Base-by-base conservation (phyloP, 2,113 vertebrate genomes). In the Odobenus rosmarus region DNA sequence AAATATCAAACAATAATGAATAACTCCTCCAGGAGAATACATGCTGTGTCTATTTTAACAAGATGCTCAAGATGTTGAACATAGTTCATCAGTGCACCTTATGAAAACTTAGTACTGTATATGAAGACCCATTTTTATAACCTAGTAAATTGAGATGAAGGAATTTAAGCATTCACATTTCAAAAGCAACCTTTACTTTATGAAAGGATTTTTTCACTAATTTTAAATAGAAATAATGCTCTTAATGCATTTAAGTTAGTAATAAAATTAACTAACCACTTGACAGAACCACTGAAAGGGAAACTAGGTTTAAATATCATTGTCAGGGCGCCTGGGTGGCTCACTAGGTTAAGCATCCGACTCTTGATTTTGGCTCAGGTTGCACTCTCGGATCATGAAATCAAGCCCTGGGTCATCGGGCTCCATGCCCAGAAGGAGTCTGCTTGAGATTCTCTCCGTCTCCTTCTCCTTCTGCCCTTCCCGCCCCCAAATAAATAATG, bases 201-300 rank as follows among this genome's bases (percentile, higher is more conserved):
- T 72, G 14, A 49, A 80, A 59, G 33, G 36, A 57, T 69, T 85
- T 77, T 77, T 84, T 76, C 83, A 88, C 19, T 53, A 91, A 46
- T 2, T 74, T 96, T 85, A 83, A 90, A 88, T 59, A 91, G 6
- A 84, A 96, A 69, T 76, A 82, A 67, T 67, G 77, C 31, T 64
- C 81, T 31, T 87, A 80, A 67, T 89, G 16, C n/a, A 77, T 51
- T 96, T 90, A 69, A 87, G 33, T 79, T 19, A n/a, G 23, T 53
- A 82, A 79, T 51, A 62, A 90, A 97, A 85, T 74, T 42, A 97
- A 77, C 64, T 85, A 26, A 94, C 15, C 49, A 42, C 71, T 88
- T 88, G 79, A 53, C 26, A 90, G 67, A 90, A 93, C 4, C 61
- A 92, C 46, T 61, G 83, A 86, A 84, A 85, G 46, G 64, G 5